These are phyloP conservation scores for Hypselothyrea guttata DNA, from an alignment of 2,888 invertebrate genomes.

Conservation along the genomic window DNA sequence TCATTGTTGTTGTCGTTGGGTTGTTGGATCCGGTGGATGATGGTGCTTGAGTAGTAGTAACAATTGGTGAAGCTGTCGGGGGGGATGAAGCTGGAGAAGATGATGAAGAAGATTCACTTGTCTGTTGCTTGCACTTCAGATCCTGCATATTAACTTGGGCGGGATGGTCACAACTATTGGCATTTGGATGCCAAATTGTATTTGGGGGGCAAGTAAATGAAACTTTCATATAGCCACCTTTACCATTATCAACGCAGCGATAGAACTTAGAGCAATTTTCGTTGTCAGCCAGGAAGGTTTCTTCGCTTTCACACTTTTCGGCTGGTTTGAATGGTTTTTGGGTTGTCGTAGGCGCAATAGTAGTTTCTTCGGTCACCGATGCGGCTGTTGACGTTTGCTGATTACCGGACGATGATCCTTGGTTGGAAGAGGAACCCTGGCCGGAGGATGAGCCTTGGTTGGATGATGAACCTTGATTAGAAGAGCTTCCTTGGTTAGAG, in stretches of 20 bases:
- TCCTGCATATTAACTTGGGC: conserved; percentile 64
- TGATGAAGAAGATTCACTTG: conserved; percentile 22
- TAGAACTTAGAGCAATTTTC: conserved; percentile 85
- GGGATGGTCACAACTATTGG: conserved; percentile 83
- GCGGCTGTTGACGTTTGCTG: conserved; percentile 6
- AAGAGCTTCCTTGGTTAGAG: conserved; percentile 7
- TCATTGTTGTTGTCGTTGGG: conserved; percentile 34
- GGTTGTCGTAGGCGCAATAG: conserved; percentile 42
- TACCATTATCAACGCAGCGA: conserved; percentile 83
- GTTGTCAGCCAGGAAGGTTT: conserved; percentile 81
- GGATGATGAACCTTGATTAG: conserved; percentile 22
- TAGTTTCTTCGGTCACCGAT: too few species aligned
- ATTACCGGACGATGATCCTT: conserved; percentile 16
- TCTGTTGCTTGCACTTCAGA: conserved; percentile 63
- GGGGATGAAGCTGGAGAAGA: conserved; percentile 19
- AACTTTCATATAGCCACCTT: conserved; percentile 82
- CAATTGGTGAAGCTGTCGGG: conserved; percentile 23
- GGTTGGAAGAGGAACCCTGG: conserved; percentile 11
- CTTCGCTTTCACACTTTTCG: conserved; percentile 80
- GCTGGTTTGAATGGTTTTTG: conserved; percentile 70
- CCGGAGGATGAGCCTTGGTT: conserved; percentile 11
- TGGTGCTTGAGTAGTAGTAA: too few species aligned
- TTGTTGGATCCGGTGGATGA: conserved; percentile 6
- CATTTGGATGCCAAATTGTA: conserved; percentile 85
- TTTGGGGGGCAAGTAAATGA: conserved; percentile 84